phyloP scores from a whole-genome alignment of 2,797 vertebrate genomes.

The Tangara arthus region DNA sequence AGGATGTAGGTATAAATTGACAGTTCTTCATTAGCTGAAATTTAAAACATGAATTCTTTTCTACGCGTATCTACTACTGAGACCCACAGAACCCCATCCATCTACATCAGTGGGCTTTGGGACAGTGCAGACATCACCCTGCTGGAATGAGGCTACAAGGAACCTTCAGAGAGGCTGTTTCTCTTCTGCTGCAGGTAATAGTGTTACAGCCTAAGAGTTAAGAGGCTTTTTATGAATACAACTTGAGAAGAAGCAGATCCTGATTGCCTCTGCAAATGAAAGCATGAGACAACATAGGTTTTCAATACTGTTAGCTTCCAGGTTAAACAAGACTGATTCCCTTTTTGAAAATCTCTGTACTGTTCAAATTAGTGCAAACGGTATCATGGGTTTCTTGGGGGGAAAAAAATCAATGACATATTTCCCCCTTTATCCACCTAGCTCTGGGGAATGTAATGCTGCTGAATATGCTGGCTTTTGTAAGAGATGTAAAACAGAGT shows the following conservation, averaged over 20 bases:
- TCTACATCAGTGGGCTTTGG: not conserved
- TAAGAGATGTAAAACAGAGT: slow-evolving; percentile 51
- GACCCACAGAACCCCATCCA: not conserved
- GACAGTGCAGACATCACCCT: not conserved
- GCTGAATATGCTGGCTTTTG: slow-evolving; percentile 6
- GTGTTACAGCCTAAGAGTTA: not conserved
- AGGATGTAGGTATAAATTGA: not conserved
- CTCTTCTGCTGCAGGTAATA: not conserved
- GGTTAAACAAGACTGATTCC: not conserved
- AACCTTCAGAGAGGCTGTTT: not conserved
- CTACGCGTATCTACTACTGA: fast-evolving
- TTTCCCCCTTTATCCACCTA: not conserved
- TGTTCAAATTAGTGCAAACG: slow-evolving; percentile 10
- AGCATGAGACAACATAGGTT: not conserved
- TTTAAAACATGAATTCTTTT: not conserved
- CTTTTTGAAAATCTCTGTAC: not conserved
- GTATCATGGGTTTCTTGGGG: not conserved
- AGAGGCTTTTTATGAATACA: not conserved
- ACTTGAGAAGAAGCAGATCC: slow-evolving; percentile 19
- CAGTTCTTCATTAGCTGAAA: not conserved
- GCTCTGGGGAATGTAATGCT: slow-evolving; percentile 1
- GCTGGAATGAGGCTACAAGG: not conserved
- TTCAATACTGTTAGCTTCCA: not conserved
- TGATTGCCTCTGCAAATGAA: not conserved
- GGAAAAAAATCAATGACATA: not conserved